Evolutionary conservation across 1,140 invertebrate genomes (phyloP).

Genomic region (Danaus plexippus): DNA sequence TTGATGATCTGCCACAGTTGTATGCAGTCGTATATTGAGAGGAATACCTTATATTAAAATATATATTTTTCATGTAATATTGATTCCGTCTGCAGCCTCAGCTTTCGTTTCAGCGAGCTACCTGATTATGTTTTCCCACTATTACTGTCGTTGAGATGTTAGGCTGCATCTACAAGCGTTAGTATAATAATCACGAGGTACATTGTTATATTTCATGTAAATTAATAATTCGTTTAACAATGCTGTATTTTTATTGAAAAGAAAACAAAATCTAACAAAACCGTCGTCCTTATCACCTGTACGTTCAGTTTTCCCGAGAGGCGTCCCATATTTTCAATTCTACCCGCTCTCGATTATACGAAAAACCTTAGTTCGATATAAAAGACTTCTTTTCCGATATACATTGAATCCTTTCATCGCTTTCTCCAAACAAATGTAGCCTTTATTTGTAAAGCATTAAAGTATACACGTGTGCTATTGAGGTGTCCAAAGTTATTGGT

Average conservation of each 20-base stretch:
- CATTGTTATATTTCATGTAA: not conserved
- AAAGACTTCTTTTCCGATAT: constrained; percentile 16
- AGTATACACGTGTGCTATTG: not conserved
- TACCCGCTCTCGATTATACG: constrained; percentile 52
- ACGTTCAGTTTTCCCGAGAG: constrained; percentile 45
- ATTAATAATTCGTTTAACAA: no score
- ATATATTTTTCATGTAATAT: no score
- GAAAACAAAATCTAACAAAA: constrained; percentile 7
- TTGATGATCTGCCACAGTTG: no score
- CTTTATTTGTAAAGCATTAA: constrained; percentile 8
- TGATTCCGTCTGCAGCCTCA: no score
- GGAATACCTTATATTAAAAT: no score
- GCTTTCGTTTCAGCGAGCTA: no score
- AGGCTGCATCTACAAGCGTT: no score
- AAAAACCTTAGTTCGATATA: constrained; percentile 50
- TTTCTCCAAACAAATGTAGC: constrained; percentile 4
- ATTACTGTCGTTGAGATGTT: no score
- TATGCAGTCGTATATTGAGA: no score
- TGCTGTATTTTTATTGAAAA: not conserved
- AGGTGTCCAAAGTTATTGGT: constrained; percentile 23
- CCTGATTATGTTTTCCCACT: no score
- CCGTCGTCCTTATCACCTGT: constrained; percentile 27
- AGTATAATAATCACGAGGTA: no score
- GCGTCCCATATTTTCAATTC: constrained; percentile 58
- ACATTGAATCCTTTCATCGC: constrained; percentile 1